These are phyloP conservation scores for Candoia aspera DNA, from an alignment of 2,113 vertebrate genomes.

Conservation along the genomic window DNA sequence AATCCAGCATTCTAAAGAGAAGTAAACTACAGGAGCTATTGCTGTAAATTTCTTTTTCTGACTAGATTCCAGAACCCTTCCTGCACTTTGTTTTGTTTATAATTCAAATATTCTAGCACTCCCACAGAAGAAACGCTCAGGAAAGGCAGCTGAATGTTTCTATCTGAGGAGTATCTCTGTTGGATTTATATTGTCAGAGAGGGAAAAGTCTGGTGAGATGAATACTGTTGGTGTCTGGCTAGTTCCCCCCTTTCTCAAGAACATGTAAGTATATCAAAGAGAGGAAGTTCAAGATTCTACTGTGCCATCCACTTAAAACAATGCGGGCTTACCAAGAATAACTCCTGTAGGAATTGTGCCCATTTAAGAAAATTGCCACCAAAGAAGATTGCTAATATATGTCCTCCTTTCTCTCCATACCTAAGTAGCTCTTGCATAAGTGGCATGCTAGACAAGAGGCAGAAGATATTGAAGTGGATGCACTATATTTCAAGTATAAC, in stretches of 20 bases:
- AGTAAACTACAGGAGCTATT: constrained; percentile 56
- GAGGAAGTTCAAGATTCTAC: fast-evolving
- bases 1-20: constrained; percentile 51
- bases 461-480: neutral
- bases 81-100: constrained; percentile 55
- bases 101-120: constrained; percentile 30
- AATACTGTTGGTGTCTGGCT: constrained; percentile 26
- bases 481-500: no score
- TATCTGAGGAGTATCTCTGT: constrained; percentile 52
- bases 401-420: neutral
- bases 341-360: neutral
- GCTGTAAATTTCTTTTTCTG: neutral
- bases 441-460: neutral
- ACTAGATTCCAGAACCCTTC: constrained; percentile 21
- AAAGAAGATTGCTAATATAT: neutral
- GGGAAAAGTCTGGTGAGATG: constrained; percentile 43
- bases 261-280: fast-evolving
- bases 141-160: constrained; percentile 32
- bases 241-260: constrained; percentile 4
- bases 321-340: fast-evolving
- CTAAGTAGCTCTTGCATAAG: neutral
- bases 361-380: neutral
- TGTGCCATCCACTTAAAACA: constrained; percentile 1
- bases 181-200: constrained; percentile 28
- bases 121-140: fast-evolving